Evolutionary conservation across 1,140 invertebrate genomes (phyloP).

Genomic region (Popillia japonica): DNA sequence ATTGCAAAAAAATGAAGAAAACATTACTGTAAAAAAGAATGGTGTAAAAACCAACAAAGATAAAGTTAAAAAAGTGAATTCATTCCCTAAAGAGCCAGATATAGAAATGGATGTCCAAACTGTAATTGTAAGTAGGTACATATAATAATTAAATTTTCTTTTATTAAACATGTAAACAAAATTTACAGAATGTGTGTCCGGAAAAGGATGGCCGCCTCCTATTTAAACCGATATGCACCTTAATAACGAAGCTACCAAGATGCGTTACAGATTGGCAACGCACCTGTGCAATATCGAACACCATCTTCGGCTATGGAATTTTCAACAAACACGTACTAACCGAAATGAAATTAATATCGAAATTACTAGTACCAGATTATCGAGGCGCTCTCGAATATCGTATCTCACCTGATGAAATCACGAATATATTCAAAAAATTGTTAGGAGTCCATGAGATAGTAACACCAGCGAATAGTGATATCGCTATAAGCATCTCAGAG

Average conservation of each 20-base stretch:
- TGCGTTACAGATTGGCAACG: background rate
- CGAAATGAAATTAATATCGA: background rate
- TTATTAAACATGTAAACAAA: no score
- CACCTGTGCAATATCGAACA: background rate
- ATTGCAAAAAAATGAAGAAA: background rate
- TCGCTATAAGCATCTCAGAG: background rate
- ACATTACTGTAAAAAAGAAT: background rate
- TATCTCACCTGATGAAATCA: background rate
- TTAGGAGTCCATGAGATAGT: background rate
- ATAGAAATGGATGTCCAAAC: no score
- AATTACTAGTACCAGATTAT: background rate
- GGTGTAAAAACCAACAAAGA: background rate
- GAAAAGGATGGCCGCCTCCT: background rate
- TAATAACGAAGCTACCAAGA: background rate
- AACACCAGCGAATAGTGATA: background rate
- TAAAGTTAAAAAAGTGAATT: no score
- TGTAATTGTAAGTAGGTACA: no score
- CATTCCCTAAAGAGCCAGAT: no score
- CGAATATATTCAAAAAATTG: background rate
- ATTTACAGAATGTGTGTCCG: background rate
- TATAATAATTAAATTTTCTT: no score
- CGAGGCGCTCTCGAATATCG: background rate
- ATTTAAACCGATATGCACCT: background rate
- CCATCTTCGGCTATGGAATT: background rate
- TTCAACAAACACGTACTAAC: background rate